Percentiles rank a stretch among this genome's conserved stretches.
phyloP scores from a whole-genome alignment of 2,888 invertebrate genomes.

The Imbricaverruca yamaguchii region DNA sequence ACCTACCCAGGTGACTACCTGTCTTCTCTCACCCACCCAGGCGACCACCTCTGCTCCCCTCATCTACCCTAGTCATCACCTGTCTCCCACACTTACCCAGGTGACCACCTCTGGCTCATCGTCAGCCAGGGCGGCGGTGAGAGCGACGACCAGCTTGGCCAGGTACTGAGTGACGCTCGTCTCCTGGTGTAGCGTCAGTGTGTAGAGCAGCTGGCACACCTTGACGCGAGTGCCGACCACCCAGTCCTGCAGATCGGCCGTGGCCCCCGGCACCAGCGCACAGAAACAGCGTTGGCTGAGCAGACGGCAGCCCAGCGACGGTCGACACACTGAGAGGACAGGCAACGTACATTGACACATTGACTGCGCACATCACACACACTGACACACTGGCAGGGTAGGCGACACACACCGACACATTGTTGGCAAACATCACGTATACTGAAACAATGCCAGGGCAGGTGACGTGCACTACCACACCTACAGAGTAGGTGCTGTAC shows the following conservation, averaged over 20 bases:
- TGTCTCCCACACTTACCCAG: conserved; percentile 44
- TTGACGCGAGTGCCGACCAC: conserved; percentile 59
- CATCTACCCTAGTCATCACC: too few relatives aligned
- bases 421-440: too few relatives aligned
- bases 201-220: conserved; percentile 64
- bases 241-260: conserved; percentile 69
- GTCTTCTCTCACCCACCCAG: too few relatives aligned
- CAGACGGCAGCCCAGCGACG: conserved; percentile 75
- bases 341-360: too few relatives aligned
- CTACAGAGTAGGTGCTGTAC: too few relatives aligned
- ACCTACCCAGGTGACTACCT: too few relatives aligned
- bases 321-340: conserved; percentile 54
- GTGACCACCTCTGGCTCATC: conserved; percentile 54
- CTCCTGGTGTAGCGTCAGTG: conserved; percentile 64
- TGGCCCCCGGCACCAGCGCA: conserved; percentile 63
- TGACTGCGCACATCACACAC: too few relatives aligned
- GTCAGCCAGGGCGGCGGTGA: conserved; percentile 58
- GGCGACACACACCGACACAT: too few relatives aligned
- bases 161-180: conserved; percentile 62
- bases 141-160: conserved; percentile 51
- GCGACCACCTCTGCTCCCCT: too few relatives aligned
- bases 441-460: too few relatives aligned
- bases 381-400: too few relatives aligned
- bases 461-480: too few relatives aligned
- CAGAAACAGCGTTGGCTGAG: conserved; percentile 66